A percentile compares a stretch with the other conserved stretches of the same genome.
Evolutionary conservation across 1,140 invertebrate genomes (phyloP).

Genomic region (Bombus soroeensis): DNA sequence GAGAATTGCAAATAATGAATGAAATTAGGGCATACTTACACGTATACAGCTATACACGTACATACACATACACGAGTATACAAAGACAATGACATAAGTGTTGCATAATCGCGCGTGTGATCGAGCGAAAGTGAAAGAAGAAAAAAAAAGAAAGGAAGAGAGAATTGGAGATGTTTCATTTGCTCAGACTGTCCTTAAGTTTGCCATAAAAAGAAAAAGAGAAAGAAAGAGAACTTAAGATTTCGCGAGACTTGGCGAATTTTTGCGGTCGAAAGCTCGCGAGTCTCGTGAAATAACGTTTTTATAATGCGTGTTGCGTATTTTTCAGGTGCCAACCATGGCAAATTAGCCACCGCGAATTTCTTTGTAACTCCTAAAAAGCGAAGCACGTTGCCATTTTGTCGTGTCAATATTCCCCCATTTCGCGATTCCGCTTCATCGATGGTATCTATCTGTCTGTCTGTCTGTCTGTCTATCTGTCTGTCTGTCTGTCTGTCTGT

Average conservation of each 20-base stretch:
- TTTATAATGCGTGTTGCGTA: not conserved
- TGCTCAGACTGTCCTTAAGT: constrained; percentile 78
- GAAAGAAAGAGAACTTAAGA: constrained; percentile 9
- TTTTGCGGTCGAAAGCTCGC: constrained; percentile 42
- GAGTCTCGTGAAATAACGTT: constrained; percentile 27
- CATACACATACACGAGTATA: constrained; percentile 9
- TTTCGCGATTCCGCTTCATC: constrained; percentile 27
- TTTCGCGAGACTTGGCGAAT: constrained; percentile 22
- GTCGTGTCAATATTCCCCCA: not conserved
- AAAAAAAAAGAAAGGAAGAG: constrained; percentile 9
- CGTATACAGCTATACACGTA: constrained; percentile 3
- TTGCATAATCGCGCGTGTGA: constrained; percentile 29
- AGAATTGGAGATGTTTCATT: constrained; percentile 61
- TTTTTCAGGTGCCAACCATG: constrained; percentile 57
- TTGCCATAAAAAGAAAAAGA: constrained; percentile 73
- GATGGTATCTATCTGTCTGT: constrained; percentile 1
- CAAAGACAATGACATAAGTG: constrained; percentile 29
- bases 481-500: not conserved
- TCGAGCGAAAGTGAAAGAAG: constrained; percentile 15
- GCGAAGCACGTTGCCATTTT: constrained; percentile 23
- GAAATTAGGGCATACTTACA: constrained; percentile 1
- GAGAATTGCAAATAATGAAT: not conserved
- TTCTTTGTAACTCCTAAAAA: constrained; percentile 37
- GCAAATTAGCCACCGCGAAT: constrained; percentile 25
- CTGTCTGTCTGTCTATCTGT: not conserved